A percentile compares a stretch with the other conserved stretches of the same genome.
Conservation (phyloP, 1,140 invertebrate species). For the Archivesica marissinica region DNA sequence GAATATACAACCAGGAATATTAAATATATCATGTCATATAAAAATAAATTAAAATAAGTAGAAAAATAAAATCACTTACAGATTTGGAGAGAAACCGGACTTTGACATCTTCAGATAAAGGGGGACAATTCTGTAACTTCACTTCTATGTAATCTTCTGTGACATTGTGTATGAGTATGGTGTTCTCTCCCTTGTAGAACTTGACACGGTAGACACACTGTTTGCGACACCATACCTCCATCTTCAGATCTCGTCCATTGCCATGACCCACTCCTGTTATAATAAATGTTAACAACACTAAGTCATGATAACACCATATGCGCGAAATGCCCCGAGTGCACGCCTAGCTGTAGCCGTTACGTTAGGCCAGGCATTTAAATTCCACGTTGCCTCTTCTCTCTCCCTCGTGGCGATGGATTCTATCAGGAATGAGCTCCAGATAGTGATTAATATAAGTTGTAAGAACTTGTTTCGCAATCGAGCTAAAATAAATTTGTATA, state of each 20-base stretch:
- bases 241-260: slow-evolving; percentile 34
- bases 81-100: slow-evolving; percentile 83
- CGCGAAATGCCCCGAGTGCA: no score
- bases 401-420: no score
- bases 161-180: slow-evolving; percentile 80
- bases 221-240: slow-evolving; percentile 43
- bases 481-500: no score
- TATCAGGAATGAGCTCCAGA: no score
- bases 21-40: no score
- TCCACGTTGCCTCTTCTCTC: no score
- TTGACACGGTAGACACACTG: slow-evolving; percentile 63
- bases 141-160: slow-evolving; percentile 81
- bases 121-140: slow-evolving; percentile 80
- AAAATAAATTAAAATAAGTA: neutral
- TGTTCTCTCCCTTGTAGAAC: slow-evolving; percentile 83
- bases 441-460: no score
- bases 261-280: slow-evolving; percentile 45
- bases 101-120: slow-evolving; percentile 84
- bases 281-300: neutral
- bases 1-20: no score
- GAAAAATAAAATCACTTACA: slow-evolving; percentile 74
- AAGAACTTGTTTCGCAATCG: no score
- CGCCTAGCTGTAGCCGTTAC: no score
- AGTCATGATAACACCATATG: neutral
- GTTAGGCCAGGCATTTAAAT: no score